Evolutionary conservation across 2,113 vertebrate genomes (phyloP).

Genomic region (Erinaceus europaeus): DNA sequence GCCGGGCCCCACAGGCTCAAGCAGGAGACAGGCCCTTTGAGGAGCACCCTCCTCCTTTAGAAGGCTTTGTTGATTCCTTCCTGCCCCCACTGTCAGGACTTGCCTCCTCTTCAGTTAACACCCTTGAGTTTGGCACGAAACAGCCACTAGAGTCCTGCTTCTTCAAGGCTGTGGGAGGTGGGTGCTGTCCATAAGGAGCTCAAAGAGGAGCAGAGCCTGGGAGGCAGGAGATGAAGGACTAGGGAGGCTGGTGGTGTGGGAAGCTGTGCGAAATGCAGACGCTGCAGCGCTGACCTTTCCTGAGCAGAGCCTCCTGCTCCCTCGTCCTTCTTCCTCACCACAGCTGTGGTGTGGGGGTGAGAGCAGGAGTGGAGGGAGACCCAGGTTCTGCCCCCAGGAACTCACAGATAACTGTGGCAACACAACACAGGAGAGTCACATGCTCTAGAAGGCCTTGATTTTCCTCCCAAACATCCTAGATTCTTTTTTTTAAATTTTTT

Average conservation of each 20-base stretch:
- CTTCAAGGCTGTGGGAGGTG: background rate
- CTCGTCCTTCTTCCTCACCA: background rate
- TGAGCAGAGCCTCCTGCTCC: background rate
- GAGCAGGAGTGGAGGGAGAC: background rate
- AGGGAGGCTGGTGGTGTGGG: background rate
- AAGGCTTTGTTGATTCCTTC: background rate
- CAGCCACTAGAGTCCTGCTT: background rate
- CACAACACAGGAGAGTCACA: background rate
- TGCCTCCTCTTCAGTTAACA: background rate
- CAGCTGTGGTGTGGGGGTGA: background rate
- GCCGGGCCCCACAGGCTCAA: background rate
- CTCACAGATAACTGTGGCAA: background rate
- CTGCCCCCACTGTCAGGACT: background rate
- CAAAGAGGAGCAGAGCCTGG: background rate
- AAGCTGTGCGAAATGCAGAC: background rate
- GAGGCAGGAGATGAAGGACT: background rate
- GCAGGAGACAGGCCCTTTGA: background rate
- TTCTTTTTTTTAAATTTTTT: too few relatives aligned
- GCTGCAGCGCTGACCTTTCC: background rate
- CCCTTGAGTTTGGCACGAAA: background rate
- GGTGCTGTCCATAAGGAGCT: background rate
- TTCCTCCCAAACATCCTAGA: constrained; percentile 32
- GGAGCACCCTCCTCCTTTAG: background rate
- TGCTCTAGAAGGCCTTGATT: background rate
- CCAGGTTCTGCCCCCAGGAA: background rate